Percentiles rank a stretch among this genome's conserved stretches.
Evolutionary conservation across 2,797 vertebrate genomes (phyloP).

Genomic region (Propithecus deckenii): DNA sequence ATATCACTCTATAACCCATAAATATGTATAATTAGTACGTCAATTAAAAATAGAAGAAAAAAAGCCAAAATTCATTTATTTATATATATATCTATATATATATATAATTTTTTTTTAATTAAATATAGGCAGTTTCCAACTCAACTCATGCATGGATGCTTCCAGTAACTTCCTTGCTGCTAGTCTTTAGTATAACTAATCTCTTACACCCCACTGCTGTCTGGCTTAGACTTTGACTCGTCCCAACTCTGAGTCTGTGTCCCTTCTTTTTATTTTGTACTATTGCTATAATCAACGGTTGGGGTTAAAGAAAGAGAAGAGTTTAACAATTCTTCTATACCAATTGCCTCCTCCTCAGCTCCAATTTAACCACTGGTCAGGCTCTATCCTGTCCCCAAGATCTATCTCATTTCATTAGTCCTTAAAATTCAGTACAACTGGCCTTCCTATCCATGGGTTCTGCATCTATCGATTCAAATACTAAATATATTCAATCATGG

Average conservation of each 20-base stretch:
- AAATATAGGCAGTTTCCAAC: background rate
- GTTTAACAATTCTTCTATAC: background rate
- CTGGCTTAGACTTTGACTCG: background rate
- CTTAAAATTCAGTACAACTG: background rate
- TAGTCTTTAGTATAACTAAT: background rate
- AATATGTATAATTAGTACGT: background rate
- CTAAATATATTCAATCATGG: background rate
- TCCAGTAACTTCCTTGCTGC: background rate
- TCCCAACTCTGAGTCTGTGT: background rate
- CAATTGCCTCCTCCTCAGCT: background rate
- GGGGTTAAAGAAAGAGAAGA: background rate
- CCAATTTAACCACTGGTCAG: background rate
- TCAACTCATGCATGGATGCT: background rate
- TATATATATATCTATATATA: background rate
- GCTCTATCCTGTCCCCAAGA: background rate
- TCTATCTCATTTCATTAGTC: background rate
- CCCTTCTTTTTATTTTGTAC: background rate
- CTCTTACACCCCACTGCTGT: background rate
- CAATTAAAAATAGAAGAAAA: background rate
- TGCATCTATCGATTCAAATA: background rate
- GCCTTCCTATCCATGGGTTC: background rate
- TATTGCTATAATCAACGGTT: background rate
- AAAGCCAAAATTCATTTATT: background rate
- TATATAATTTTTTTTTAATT: too few species aligned
- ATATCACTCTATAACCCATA: background rate